Evolutionary conservation across 2,888 invertebrate genomes (phyloP).

Genomic region (Epirrhoe tristata): DNA sequence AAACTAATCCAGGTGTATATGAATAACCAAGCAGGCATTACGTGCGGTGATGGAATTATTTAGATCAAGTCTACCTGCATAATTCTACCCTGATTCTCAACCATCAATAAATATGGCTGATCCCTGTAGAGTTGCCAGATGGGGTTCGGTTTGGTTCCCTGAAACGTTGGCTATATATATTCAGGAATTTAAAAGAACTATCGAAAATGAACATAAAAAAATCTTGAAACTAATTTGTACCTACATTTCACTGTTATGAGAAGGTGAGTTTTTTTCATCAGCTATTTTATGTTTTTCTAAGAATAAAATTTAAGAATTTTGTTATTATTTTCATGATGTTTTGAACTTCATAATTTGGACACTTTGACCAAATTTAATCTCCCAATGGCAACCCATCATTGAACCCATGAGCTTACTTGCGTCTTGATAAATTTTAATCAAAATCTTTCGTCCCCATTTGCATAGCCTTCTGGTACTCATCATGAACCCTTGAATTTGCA

Average conservation of each 20-base stretch:
- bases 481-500: slow-evolving; percentile 80
- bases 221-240: too few species aligned
- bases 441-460: slow-evolving; percentile 76
- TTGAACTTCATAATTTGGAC: not conserved
- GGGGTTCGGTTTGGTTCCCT: not conserved
- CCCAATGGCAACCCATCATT: not conserved
- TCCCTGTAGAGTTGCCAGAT: not conserved
- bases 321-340: not conserved
- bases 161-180: not conserved
- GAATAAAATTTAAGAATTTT: too few species aligned
- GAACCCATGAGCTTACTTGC: slow-evolving; percentile 19
- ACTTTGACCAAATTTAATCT: not conserved
- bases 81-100: slow-evolving; percentile 9
- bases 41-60: slow-evolving; percentile 16
- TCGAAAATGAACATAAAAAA: too few species aligned
- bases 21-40: slow-evolving; percentile 8
- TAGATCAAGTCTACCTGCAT: slow-evolving; percentile 21
- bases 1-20: slow-evolving; percentile 15
- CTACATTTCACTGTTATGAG: too few species aligned
- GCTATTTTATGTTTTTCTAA: too few species aligned
- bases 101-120: slow-evolving; percentile 21
- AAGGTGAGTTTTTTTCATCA: too few species aligned
- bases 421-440: slow-evolving; percentile 78
- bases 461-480: slow-evolving; percentile 66
- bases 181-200: too few species aligned